phyloP scores from a whole-genome alignment of 2,797 vertebrate genomes.

The Clarias platycephalus region DNA sequence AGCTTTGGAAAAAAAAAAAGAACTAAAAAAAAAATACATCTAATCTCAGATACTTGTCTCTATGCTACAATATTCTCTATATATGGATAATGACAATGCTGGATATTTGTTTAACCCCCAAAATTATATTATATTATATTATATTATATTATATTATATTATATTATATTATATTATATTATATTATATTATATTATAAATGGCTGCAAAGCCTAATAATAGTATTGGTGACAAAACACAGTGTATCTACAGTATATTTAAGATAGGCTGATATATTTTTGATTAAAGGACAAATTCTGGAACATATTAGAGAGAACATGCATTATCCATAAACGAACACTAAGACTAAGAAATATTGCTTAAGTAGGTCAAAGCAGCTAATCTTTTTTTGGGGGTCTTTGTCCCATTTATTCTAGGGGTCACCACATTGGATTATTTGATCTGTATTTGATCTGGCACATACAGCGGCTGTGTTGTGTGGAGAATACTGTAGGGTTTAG shows the following conservation, averaged over 20 bases:
- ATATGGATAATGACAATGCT: background rate
- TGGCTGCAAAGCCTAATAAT: background rate
- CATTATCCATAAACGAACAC: background rate
- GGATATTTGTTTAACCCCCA: background rate
- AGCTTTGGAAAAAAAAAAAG: background rate
- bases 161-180: no score
- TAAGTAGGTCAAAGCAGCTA: background rate
- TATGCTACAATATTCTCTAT: background rate
- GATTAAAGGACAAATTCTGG: background rate
- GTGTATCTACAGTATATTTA: background rate
- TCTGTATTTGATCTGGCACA: no score
- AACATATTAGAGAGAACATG: background rate
- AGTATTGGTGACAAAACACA: background rate
- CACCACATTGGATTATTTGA: no score
- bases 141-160: no score
- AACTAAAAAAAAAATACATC: background rate
- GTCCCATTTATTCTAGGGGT: no score
- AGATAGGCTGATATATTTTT: background rate
- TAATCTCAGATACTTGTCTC: constrained; percentile 1
- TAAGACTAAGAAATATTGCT: background rate
- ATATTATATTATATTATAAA: no score
- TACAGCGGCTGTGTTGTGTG: no score
- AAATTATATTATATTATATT: background rate
- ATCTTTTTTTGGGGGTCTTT: no score
- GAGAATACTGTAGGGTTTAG: no score